Evolutionary conservation across 2,888 invertebrate species (phyloP).

Genomic region (Bugulina stolonifera): DNA sequence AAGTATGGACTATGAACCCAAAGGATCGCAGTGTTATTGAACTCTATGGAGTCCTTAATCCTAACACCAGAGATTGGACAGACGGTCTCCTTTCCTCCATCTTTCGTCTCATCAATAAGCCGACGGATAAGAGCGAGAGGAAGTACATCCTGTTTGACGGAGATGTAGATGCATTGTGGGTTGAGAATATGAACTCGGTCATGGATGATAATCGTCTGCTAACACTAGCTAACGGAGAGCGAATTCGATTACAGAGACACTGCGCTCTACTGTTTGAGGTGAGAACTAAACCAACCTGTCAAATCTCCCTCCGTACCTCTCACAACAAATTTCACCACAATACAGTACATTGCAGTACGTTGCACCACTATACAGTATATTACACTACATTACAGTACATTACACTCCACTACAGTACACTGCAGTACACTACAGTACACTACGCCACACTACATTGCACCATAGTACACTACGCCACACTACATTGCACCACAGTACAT

Average conservation of each 20-base stretch:
- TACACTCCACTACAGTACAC: not conserved
- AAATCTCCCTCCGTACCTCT: no score
- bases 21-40: conserved; percentile 30
- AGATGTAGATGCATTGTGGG: conserved; percentile 31
- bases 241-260: conserved; percentile 29
- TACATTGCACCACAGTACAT: not conserved
- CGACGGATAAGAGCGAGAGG: conserved; percentile 27
- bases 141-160: conserved; percentile 30
- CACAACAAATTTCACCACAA: not conserved
- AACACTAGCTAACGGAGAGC: conserved; percentile 30
- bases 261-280: conserved; percentile 31
- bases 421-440: not conserved
- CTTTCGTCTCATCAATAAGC: conserved; percentile 29
- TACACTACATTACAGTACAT: not conserved
- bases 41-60: conserved; percentile 30
- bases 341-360: not conserved
- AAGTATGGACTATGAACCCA: conserved; percentile 28
- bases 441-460: not conserved
- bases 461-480: not conserved
- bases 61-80: conserved; percentile 30
- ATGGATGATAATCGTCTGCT: conserved; percentile 31
- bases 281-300: no score
- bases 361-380: not conserved
- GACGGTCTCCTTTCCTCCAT: conserved; percentile 30
- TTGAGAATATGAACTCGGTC: conserved; percentile 31